Base-by-base conservation (phyloP, 2,888 invertebrate genomes). In the Scaptomyza flava region DNA sequence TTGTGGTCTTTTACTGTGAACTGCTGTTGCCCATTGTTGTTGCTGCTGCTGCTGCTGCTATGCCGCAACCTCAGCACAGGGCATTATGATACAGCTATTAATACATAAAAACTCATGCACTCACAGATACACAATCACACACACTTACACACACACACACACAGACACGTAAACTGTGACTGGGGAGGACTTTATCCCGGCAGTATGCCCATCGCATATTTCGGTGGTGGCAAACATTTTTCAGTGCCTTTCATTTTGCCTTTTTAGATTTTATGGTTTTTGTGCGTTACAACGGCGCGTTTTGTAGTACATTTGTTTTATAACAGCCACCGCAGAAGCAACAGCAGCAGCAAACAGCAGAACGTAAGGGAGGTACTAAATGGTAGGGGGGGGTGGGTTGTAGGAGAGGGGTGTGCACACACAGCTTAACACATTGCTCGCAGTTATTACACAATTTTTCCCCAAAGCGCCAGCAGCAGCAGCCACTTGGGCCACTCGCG, bases 261-360 rank as follows among this genome's bases (percentile, higher is more conserved):
- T 82, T 82, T 82, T 86, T 86, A 82, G 82, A 86, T 82, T 82
- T 82, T 86, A 82, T 86, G 77, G 86, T 83, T 86, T 77, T 82
- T 82, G 83, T 82, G 82, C 86, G 86, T 86, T 82, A 86, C 86
- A 81, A 85, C 81, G 75, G 67, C 72, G 82, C 72, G 82, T 81
- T 81, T 81, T 85, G 76, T 85, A 82, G 67, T 85, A 85, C 81
- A 82, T 82, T 82, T 82, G 86, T 82, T 82, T 82, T 82, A 85
- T 85, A 82, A 85, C 81, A 82, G 81, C 84, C 77, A 79, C 78
- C 72, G 77, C 69, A 75, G 68, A 68, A 72, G 72, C 68, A 53
- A 50, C 60, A 70, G 38, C 57, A 56, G 48, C 27, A 58, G 27
- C 52, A 58, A 70, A 50, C 51, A 61, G 57, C 63, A 64, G 17